Percentiles rank a stretch among this genome's conserved stretches.
Evolutionary conservation across 1,140 invertebrate species (phyloP).

Genomic region (Macrobrachium rosenbergii): DNA sequence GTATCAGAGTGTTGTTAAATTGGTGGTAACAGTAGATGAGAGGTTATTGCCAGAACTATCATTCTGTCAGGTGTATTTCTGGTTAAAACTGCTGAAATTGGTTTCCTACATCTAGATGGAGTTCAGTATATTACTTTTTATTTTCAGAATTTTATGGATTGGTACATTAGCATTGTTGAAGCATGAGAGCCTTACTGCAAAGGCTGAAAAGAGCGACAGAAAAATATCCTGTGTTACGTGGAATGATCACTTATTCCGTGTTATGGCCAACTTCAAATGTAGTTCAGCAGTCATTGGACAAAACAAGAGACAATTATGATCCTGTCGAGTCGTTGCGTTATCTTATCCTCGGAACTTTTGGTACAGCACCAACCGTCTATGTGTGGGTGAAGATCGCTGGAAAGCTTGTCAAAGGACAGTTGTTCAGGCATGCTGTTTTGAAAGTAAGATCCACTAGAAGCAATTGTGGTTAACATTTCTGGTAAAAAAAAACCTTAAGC

Average conservation of each 20-base stretch:
- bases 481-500: too few species aligned
- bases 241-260: slow-evolving; percentile 61
- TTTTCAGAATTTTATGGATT: too few species aligned
- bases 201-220: slow-evolving; percentile 31
- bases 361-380: slow-evolving; percentile 64
- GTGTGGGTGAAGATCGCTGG: slow-evolving; percentile 60
- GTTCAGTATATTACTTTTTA: too few species aligned
- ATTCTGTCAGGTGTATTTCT: too few species aligned
- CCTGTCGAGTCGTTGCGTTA: slow-evolving; percentile 43
- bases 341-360: slow-evolving; percentile 59
- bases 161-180: neutral
- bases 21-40: too few species aligned
- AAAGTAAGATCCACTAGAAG: slow-evolving; percentile 50
- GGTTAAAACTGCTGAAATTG: too few species aligned
- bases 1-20: too few species aligned
- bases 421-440: slow-evolving; percentile 54
- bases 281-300: slow-evolving; percentile 60
- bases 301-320: slow-evolving; percentile 54
- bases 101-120: too few species aligned
- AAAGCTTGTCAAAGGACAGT: slow-evolving; percentile 54
- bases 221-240: slow-evolving; percentile 57
- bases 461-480: too few species aligned
- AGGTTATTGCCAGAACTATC: too few species aligned
- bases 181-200: slow-evolving; percentile 33
- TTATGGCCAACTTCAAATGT: slow-evolving; percentile 62